Conservation (phyloP, 2,797 vertebrate species). For the Malurus splendens region DNA sequence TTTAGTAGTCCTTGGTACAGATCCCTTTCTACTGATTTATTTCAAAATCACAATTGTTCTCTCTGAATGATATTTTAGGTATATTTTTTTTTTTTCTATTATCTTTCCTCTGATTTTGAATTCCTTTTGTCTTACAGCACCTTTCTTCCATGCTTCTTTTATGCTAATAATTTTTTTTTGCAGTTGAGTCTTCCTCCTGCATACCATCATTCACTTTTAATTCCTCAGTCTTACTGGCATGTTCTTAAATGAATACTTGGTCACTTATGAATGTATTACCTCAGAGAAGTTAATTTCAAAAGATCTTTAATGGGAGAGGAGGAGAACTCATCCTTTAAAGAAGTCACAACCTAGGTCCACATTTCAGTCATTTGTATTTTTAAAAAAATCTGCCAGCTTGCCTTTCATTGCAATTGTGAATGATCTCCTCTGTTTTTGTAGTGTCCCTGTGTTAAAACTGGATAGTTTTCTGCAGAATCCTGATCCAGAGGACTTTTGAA, state of each 20-base stretch:
- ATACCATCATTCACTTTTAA: not conserved
- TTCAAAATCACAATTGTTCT: not conserved
- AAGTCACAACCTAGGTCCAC: not conserved
- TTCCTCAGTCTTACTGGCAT: not conserved
- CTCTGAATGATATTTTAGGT: not conserved
- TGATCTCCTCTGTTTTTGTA: not conserved
- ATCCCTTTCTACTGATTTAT: not conserved
- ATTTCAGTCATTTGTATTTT: not conserved
- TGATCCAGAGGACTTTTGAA: not conserved
- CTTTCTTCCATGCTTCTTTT: not conserved
- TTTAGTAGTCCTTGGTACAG: not conserved
- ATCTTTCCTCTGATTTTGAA: not conserved
- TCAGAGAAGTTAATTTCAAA: not conserved
- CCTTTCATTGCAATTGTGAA: not conserved
- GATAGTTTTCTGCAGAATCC: not conserved
- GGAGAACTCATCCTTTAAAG: not conserved
- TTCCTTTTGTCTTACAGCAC: not conserved
- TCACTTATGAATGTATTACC: not conserved
- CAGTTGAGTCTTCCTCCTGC: not conserved
- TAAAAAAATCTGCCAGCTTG: not conserved
- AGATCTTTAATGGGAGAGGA: not conserved
- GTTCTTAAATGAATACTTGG: not conserved
- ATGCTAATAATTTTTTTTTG: not conserved
- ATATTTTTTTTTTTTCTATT: not conserved
- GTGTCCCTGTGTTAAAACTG: not conserved